Evolutionary conservation across 2,797 vertebrate species (phyloP).

Genomic region (Kryptopterus vitreolus): DNA sequence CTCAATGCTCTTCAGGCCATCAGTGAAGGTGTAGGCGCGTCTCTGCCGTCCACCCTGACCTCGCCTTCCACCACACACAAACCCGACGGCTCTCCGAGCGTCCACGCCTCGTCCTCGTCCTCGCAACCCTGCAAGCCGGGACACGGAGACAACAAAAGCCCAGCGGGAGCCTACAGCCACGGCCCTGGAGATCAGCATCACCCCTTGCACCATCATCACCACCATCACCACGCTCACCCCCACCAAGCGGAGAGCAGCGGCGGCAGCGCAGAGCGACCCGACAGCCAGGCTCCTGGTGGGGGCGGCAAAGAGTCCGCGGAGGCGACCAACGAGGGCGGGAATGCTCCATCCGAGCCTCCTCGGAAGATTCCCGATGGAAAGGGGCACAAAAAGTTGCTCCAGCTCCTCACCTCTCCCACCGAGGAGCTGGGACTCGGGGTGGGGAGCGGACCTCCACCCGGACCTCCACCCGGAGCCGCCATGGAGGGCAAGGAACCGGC

Average conservation of each 20-base stretch:
- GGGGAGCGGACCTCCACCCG: constrained; percentile 48
- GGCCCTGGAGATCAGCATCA: constrained; percentile 65
- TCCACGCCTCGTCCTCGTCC: constrained; percentile 77
- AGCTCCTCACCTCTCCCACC: constrained; percentile 90
- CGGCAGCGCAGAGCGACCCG: constrained; percentile 76
- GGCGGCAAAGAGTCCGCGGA: constrained; percentile 27
- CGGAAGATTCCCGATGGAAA: constrained; percentile 83
- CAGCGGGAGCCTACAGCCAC: constrained; percentile 78
- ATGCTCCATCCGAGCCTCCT: constrained; percentile 72
- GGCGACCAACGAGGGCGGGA: constrained; percentile 70
- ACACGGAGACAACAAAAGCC: constrained; percentile 85
- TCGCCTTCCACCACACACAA: constrained; percentile 82
- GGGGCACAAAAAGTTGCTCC: constrained; percentile 92
- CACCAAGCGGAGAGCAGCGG: constrained; percentile 36
- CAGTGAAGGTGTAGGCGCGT: constrained; percentile 94
- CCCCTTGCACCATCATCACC: constrained; percentile 39
- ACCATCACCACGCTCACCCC: constrained; percentile 33
- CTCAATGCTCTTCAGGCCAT: constrained; percentile 97
- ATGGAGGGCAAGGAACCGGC: constrained; percentile 85
- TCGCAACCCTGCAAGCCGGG: constrained; percentile 71
- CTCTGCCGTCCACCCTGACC: constrained; percentile 87
- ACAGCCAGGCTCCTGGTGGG: constrained; percentile 71
- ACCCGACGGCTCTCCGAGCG: constrained; percentile 85
- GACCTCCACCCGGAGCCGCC: constrained; percentile 61
- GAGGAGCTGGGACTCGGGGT: constrained; percentile 81